These are phyloP conservation scores for Sebastes vulpes DNA, from an alignment of 2,797 vertebrate species.

Conservation along the genomic window DNA sequence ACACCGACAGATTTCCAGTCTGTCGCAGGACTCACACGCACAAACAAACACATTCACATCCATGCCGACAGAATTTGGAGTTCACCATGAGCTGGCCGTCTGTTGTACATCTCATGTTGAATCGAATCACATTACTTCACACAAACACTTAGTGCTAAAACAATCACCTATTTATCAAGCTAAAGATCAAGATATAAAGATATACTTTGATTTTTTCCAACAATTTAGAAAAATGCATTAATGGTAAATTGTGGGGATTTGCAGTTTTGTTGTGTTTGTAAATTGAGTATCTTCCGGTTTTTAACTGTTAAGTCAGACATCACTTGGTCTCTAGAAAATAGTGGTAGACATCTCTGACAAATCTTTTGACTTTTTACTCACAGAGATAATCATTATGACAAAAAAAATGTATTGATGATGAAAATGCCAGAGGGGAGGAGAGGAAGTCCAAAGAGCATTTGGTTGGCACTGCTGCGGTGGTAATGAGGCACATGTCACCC, in stretches of 20 bases:
- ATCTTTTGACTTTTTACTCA: background rate
- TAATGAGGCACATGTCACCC: constrained; percentile 62
- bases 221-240: background rate
- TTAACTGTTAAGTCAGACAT: background rate
- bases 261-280: background rate
- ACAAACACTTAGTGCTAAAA: background rate
- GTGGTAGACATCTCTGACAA: background rate
- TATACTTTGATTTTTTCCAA: background rate
- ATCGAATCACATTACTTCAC: background rate
- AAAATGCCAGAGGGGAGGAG: background rate
- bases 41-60: background rate
- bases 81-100: background rate
- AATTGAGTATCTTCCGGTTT: background rate
- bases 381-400: background rate
- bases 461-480: constrained; percentile 33
- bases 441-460: constrained; percentile 24
- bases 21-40: background rate
- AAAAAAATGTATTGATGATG: background rate
- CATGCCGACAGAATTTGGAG: background rate
- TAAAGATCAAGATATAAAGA: background rate
- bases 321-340: background rate
- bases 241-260: background rate
- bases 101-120: background rate
- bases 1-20: background rate
- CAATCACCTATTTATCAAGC: background rate